Base-by-base conservation (phyloP, 1,140 invertebrate species). In the Drosophila lini region DNA sequence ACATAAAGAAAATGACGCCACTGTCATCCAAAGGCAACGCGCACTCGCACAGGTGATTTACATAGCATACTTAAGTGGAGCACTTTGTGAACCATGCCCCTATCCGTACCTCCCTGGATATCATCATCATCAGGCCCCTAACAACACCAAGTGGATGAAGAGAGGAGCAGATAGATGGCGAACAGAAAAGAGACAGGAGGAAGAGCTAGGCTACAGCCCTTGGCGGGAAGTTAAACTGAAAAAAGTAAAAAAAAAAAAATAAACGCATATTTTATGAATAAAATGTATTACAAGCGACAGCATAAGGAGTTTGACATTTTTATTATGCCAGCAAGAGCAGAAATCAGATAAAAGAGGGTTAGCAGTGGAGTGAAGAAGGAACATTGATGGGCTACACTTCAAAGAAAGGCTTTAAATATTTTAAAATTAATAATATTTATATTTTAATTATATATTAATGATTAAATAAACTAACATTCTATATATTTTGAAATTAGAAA, bases 61-160 rank as follows among this genome's bases (percentile, higher is more conserved):
- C 83, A 88, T 88, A 88, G 83, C 84, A 89, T 88, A 88, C 86
- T 88, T 88, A 89, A 88, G 84, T 88, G 84, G 84, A 88, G 80
- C 84, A 88, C 83, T 88, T 88, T 88, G 83, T 74, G 83, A 80
- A 64, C 84, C 74, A 15, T 2, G 31, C 50, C 16, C 50, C 50
- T 53, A 53, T 53, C 58, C 68, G 11, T 28, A 3, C 34, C n/a
- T 11, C 50, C 63, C 15, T 57, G 65, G 82, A 81, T 74, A 78
- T 77, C 79, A 79, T 86, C 75, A 85, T 81, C 80, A 83, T 80
- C 57, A 83, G 58, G 58, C 44, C 75, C 38, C 59, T 9, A 80
- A 88, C 83, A 86, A 82, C 41, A 65, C 25, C 60, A 40, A 60
- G 57, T 32, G 60, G 44, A 60, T 38, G 59, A 32, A 36, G 32